Conservation (phyloP, 2,888 invertebrate genomes). For the Lamellibrachia satsuma region DNA sequence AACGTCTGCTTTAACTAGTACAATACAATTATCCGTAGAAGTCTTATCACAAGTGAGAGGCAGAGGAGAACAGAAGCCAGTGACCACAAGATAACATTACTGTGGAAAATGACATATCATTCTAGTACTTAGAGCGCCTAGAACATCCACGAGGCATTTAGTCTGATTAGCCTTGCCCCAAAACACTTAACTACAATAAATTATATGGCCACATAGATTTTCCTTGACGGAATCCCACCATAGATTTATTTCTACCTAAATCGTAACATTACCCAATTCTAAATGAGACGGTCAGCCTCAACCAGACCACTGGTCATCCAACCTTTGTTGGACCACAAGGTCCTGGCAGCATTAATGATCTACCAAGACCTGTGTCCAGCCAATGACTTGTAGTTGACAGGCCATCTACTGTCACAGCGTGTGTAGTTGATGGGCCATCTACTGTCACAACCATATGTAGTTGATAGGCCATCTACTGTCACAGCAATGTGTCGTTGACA, state of each 20-base stretch:
- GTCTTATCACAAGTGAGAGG: background rate
- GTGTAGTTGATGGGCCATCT: background rate
- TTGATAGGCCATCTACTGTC: background rate
- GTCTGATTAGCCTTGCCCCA: background rate
- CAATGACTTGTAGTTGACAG: background rate
- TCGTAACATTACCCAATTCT: background rate
- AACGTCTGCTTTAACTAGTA: background rate
- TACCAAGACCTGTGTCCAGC: background rate
- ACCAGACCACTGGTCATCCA: background rate
- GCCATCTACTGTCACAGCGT: background rate
- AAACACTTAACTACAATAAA: background rate
- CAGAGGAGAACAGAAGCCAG: background rate
- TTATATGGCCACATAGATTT: slow-evolving; percentile 13
- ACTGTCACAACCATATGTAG: background rate
- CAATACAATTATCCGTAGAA: background rate
- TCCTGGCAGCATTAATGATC: too few species aligned
- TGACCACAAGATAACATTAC: background rate
- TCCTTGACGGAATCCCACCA: background rate
- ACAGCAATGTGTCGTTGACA: background rate
- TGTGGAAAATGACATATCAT: background rate
- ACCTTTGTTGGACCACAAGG: background rate
- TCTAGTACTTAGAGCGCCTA: background rate
- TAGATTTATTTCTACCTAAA: too few species aligned
- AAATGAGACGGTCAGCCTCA: background rate
- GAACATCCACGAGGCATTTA: background rate